phyloP scores from a whole-genome alignment of 1,140 invertebrate genomes.

The Cotesia vestalis region DNA sequence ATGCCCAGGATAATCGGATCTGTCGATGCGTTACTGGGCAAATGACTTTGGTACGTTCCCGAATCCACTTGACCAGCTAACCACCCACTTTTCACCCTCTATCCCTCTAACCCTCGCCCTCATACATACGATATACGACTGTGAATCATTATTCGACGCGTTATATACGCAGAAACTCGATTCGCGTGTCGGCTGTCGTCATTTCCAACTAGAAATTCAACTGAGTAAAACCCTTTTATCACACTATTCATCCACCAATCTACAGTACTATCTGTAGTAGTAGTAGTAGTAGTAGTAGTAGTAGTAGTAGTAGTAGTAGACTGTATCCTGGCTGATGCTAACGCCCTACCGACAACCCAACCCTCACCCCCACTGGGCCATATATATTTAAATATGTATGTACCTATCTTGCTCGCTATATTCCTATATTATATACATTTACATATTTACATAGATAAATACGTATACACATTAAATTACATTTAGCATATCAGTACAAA shows the following conservation, averaged over 20 bases:
- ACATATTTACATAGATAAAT: too few species aligned
- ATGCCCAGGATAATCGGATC: constrained; percentile 35
- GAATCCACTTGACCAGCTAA: constrained; percentile 7
- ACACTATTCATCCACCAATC: too few species aligned
- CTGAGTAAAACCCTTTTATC: constrained; percentile 13
- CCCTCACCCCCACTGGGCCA: too few species aligned
- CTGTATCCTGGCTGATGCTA: too few species aligned
- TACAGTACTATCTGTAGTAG: neutral
- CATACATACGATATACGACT: neutral
- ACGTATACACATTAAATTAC: too few species aligned
- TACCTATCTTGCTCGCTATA: too few species aligned
- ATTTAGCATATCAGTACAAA: too few species aligned
- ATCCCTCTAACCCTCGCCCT: too few species aligned
- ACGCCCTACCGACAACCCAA: too few species aligned
- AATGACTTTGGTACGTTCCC: constrained; percentile 31
- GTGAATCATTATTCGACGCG: constrained; percentile 22
- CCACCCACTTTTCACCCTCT: too few species aligned
- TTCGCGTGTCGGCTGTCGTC: constrained; percentile 13
- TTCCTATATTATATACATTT: too few species aligned
- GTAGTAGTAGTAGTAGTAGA: neutral
- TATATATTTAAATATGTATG: too few species aligned
- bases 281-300: neutral
- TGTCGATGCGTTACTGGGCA: constrained; percentile 35
- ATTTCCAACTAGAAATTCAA: constrained; percentile 10
- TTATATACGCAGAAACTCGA: constrained; percentile 23